Conservation (phyloP, 2,797 vertebrate genomes). For the Steatocranus sp. region DNA sequence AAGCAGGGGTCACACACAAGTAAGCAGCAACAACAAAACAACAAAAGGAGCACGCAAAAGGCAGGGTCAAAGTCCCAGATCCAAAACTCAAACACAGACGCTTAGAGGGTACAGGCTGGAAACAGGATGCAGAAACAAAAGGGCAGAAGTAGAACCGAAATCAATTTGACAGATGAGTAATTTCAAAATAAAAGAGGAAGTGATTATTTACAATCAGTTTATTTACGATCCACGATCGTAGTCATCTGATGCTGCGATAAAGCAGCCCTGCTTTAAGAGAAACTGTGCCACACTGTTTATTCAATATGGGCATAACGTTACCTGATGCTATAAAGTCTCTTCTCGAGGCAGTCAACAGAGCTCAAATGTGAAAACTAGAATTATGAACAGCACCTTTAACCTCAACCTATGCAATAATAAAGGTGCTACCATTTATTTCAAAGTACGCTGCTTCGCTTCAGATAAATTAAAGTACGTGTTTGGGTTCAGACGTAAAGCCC, state of each 20-base stretch:
- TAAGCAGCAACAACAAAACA: background rate
- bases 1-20: background rate
- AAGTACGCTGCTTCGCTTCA: background rate
- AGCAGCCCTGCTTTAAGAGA: conserved; percentile 74
- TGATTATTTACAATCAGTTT: background rate
- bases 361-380: background rate
- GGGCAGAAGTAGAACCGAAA: background rate
- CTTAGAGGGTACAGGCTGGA: background rate
- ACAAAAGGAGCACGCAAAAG: background rate
- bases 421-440: background rate
- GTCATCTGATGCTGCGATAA: conserved; percentile 78
- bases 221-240: background rate
- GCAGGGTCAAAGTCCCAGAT: background rate
- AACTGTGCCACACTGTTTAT: background rate
- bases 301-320: background rate
- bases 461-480: background rate
- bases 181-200: background rate
- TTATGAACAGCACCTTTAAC: background rate
- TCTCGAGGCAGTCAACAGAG: background rate
- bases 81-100: background rate
- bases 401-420: background rate
- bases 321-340: background rate
- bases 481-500: background rate
- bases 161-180: background rate
- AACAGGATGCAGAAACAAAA: background rate